Evolutionary conservation across 1,140 invertebrate species (phyloP).

Genomic region (Tetramorium alpestre): DNA sequence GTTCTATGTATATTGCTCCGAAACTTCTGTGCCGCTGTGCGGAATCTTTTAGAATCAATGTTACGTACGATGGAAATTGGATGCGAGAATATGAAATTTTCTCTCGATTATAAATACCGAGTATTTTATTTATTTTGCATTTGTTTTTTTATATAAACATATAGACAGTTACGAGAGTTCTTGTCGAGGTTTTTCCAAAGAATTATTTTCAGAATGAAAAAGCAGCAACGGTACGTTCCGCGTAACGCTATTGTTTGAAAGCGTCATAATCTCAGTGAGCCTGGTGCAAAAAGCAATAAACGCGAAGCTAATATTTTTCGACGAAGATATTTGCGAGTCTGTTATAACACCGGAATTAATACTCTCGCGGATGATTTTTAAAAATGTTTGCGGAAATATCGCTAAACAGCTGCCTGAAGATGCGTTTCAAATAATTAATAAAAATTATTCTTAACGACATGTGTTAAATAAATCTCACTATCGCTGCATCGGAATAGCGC

Average conservation of each 20-base stretch:
- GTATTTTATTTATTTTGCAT: constrained; percentile 28
- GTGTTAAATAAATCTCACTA: constrained; percentile 9
- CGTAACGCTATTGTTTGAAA: constrained; percentile 46
- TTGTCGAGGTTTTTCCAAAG: constrained; percentile 27
- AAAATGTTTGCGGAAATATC: constrained; percentile 1
- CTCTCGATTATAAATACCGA: neutral
- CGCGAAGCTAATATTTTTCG: constrained; percentile 49
- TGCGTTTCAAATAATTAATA: neutral
- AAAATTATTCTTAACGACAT: constrained; percentile 1
- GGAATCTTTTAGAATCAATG: neutral
- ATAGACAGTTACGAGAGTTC: constrained; percentile 20
- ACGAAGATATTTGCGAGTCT: constrained; percentile 26
- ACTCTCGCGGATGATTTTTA: neutral
- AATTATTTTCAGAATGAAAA: constrained; percentile 48
- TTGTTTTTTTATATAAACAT: constrained; percentile 30
- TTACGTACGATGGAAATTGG: neutral
- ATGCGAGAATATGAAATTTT: neutral
- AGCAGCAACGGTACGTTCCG: constrained; percentile 7
- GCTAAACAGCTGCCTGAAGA: neutral
- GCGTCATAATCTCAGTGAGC: constrained; percentile 32
- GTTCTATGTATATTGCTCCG: neutral
- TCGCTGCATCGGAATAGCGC: neutral
- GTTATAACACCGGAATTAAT: constrained; percentile 29
- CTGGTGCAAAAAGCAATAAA: constrained; percentile 25
- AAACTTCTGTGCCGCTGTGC: neutral